These are phyloP conservation scores for Cremastinae sp. DNA, from an alignment of 2,888 invertebrate genomes.

Conservation along the genomic window DNA sequence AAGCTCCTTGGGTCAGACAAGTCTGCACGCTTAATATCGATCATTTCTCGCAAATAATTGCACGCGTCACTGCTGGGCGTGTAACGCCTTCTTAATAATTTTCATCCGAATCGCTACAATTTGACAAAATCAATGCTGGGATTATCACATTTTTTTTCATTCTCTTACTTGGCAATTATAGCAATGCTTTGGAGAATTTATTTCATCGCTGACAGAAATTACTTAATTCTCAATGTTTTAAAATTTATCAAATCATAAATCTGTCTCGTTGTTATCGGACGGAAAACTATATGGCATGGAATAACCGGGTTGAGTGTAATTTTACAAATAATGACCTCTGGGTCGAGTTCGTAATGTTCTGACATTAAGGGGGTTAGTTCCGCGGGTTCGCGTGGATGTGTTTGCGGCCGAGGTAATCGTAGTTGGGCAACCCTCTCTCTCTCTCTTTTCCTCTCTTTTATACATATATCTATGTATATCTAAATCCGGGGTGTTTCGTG, in stretches of 20 bases:
- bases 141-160: conserved; percentile 14
- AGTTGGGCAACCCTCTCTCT: conserved; percentile 56
- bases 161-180: too few relatives aligned
- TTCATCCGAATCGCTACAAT: conserved; percentile 8
- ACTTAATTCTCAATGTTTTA: too few relatives aligned
- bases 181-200: too few relatives aligned
- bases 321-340: conserved; percentile 55
- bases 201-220: too few relatives aligned
- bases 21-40: conserved; percentile 67
- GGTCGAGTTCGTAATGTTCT: conserved; percentile 72
- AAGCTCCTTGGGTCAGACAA: conserved; percentile 65
- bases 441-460: conserved; percentile 24
- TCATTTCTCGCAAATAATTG: conserved; percentile 69
- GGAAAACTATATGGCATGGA: neutral
- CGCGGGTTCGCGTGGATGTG: conserved; percentile 72
- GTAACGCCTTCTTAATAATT: conserved; percentile 65
- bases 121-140: conserved; percentile 39
- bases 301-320: conserved; percentile 8
- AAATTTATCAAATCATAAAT: too few relatives aligned
- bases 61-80: conserved; percentile 41
- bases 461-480: conserved; percentile 26
- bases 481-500: conserved; percentile 62
- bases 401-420: conserved; percentile 78
- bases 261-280: too few relatives aligned
- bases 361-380: conserved; percentile 75